Conservation (phyloP, 2,797 vertebrate genomes). For the Danionella dracula region DNA sequence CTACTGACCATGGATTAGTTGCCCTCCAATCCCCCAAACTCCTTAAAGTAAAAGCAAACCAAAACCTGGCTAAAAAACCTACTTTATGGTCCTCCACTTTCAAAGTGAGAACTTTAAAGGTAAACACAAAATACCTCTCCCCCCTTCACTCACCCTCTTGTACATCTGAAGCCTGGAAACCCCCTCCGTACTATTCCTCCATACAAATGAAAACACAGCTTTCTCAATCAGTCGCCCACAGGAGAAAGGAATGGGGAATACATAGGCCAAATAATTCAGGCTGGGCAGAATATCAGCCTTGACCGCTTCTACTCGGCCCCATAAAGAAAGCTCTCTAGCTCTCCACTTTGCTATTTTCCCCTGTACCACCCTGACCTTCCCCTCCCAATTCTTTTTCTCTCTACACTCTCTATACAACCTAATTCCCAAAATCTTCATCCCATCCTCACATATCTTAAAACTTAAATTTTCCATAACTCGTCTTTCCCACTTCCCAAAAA, state of each 20-base stretch:
- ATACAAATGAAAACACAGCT: neutral
- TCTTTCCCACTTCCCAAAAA: neutral
- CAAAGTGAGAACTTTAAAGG: neutral
- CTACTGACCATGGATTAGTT: neutral
- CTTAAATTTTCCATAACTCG: neutral
- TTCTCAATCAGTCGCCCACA: neutral
- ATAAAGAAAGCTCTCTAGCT: neutral
- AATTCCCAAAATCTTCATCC: neutral
- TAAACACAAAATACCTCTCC: neutral
- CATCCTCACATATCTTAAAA: neutral
- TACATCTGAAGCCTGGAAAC: neutral
- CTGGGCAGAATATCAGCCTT: neutral
- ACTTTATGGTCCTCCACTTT: neutral
- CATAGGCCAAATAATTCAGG: neutral
- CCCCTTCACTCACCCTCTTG: neutral
- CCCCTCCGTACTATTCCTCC: neutral
- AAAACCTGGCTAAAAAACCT: neutral
- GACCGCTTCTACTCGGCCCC: neutral
- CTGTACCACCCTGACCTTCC: neutral
- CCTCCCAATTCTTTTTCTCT: neutral
- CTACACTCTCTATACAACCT: neutral
- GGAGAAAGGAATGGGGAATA: neutral
- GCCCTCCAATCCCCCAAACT: neutral
- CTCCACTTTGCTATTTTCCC: neutral
- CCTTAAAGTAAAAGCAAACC: neutral